A percentile compares a stretch with the other conserved stretches of the same genome.
These are phyloP conservation scores for Seriola rivoliana DNA, from an alignment of 2,113 vertebrate genomes.

Conservation along the genomic window DNA sequence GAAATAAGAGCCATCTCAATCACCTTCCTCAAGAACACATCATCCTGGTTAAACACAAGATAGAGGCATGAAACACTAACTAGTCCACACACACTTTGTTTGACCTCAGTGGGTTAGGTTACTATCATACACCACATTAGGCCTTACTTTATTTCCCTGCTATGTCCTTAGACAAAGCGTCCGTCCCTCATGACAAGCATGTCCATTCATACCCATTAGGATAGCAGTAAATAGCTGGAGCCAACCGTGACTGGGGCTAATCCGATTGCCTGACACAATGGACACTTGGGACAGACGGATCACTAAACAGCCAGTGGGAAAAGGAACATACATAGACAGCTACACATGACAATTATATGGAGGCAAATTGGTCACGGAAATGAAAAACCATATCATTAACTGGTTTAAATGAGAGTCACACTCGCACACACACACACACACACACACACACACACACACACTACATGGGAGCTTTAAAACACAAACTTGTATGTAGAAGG, in stretches of 20 bases:
- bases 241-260: conserved; percentile 77
- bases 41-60: not conserved
- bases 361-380: conserved; percentile 69
- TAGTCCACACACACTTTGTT: conserved; percentile 42
- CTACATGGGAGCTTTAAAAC: conserved; percentile 40
- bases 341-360: conserved; percentile 61
- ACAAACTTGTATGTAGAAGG: conserved; percentile 40
- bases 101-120: conserved; percentile 65
- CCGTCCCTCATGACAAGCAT: conserved; percentile 63
- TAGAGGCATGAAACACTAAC: conserved; percentile 15
- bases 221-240: conserved; percentile 71
- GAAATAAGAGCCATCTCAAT: not conserved
- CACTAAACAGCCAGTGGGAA: conserved; percentile 59
- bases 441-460: conserved; percentile 53
- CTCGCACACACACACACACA: conserved; percentile 54
- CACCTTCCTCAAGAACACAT: not conserved
- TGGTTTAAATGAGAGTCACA: conserved; percentile 72
- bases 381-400: conserved; percentile 74
- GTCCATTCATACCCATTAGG: conserved; percentile 78
- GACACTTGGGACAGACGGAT: conserved; percentile 65
- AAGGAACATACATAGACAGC: conserved; percentile 52
- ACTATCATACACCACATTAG: conserved; percentile 58
- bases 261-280: conserved; percentile 83
- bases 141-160: conserved; percentile 52
- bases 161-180: conserved; percentile 60